Evolutionary conservation across 1,140 invertebrate genomes (phyloP), one percentile per base, ranked within the genome.

Genomic region (Procambarus virginalis): DNA sequence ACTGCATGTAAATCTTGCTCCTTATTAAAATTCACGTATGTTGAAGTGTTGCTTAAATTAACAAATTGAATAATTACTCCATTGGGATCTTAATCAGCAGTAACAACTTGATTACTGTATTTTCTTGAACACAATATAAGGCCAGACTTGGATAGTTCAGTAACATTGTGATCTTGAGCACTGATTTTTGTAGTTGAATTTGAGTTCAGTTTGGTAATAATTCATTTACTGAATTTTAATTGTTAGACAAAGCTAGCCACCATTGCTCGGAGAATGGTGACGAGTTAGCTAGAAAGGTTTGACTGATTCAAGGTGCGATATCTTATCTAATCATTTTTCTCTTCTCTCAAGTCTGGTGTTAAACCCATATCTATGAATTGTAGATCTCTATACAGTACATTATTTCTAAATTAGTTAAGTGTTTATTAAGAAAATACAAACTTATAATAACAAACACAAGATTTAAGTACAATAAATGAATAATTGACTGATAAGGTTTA

Each of bases 261-360:
- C 8, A 0, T 34, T 22, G 34, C 68, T 34, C 5, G 20, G n/a
- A 1, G 68, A 73, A 73, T 73, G 68, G n/a, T 73, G 68, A 34
- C 22, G 1, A 73, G 10, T 14, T 8, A 73, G 22, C 22, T 55
- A 58, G 48, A 10, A 58, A 46, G 55, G 51, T 80, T 80, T 51
- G 22, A 49, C 55, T 51, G 78, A 49, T 58, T 58, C 49, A 9
- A 34, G 48, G 49, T 58, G 9, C 55, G 0, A n/a, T 80, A 80
- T 80, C 78, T 80, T 80, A 80, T 80, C 78, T 80, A 58, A 80
- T 80, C 78, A 34, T 64, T 4, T 20, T 64, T 64, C 2, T 55
- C 51, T 17, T 80, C 12, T 20, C 12, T 68, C 10, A 68, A 20
- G 22, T n/a, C 6, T 5, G 68, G 22, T 73, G 48, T 51, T 14